Evolutionary conservation across 2,888 invertebrate genomes (phyloP).

Genomic region (Abscondita cerata): DNA sequence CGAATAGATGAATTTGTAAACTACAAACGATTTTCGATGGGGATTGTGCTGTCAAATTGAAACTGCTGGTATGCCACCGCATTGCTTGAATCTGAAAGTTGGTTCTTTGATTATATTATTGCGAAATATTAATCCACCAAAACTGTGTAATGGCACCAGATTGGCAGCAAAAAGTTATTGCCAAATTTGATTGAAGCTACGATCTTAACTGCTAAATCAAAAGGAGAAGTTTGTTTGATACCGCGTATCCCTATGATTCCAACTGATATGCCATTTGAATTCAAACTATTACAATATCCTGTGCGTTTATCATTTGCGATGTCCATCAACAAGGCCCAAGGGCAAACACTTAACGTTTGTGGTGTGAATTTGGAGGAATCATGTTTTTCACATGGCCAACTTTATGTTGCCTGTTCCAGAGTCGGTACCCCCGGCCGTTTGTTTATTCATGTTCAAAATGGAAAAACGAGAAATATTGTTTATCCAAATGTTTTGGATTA

Average conservation of each 20-base stretch:
- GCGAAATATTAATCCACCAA: background rate
- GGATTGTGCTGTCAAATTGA: too few species aligned
- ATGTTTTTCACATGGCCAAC: slow-evolving; percentile 3
- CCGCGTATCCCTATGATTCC: slow-evolving; percentile 43
- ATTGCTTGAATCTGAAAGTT: background rate
- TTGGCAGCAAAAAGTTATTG: background rate
- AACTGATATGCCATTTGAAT: slow-evolving; percentile 43
- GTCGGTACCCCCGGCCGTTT: background rate
- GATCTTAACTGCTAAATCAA: background rate
- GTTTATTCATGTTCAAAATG: too few species aligned
- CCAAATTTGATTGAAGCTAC: background rate
- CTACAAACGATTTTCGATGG: too few species aligned
- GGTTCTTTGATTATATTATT: background rate
- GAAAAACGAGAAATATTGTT: background rate
- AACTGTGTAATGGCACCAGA: background rate
- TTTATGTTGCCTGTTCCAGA: background rate
- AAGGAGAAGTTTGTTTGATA: background rate
- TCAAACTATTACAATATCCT: slow-evolving; percentile 45
- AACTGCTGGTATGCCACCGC: background rate
- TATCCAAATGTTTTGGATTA: background rate
- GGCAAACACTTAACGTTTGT: slow-evolving; percentile 13
- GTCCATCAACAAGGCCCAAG: slow-evolving; percentile 50
- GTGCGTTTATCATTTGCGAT: slow-evolving; percentile 47
- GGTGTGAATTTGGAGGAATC: slow-evolving; percentile 1
- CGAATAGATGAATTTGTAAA: too few species aligned